Evolutionary conservation across 35 echinoderm and acorn worm species (phyloP), one percentile per base, ranked within the genome.

Genomic region (Holothuria glaberrima): DNA sequence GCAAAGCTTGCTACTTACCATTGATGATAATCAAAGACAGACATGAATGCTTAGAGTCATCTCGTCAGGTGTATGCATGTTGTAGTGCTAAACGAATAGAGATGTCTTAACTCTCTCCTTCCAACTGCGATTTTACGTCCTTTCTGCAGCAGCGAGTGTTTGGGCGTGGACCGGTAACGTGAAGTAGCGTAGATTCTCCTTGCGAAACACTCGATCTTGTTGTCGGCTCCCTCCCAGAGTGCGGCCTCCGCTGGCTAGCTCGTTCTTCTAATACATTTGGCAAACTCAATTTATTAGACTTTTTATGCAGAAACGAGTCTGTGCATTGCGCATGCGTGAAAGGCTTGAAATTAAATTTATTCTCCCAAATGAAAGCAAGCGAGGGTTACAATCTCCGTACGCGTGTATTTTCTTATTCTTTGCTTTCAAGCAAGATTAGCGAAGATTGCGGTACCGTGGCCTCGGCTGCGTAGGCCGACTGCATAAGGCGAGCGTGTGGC

Each of bases 181-280:
- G 19, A 73, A 48, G n/a, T 48, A 48, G 74, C 74, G 36, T 78
- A 78, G 74, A 48, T 48, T 48, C 74, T 78, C 74, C 74, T 78
- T 78, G 74, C 74, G 38, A 35, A 78, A 45, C 44, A 78, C 74
- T 78, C 38, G 24, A 78, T 78, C 74, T 78, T 30, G 46, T 7
- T 28, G 74, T 48, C 36, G 74, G 26, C 74, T 78, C 41, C 74
- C 36, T 48, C 74, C 74, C 74, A 48, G 50, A 78, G 38, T 78
- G 74, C 41, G 74, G 74, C 74, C 74, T 78, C 74, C 74, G 74
- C 50, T 48, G 22, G 74, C 74, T 78, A 78, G 74, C 74, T 17
- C 74, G 44, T 78, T 78, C 74, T 78, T 78, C 74, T 78, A 78
- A 78, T 78, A 78, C 74, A 78, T 78, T 78, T 48, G 44, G 36